Base-by-base conservation (phyloP, 2,888 invertebrate genomes). In the Falcaria lacertinaria region DNA sequence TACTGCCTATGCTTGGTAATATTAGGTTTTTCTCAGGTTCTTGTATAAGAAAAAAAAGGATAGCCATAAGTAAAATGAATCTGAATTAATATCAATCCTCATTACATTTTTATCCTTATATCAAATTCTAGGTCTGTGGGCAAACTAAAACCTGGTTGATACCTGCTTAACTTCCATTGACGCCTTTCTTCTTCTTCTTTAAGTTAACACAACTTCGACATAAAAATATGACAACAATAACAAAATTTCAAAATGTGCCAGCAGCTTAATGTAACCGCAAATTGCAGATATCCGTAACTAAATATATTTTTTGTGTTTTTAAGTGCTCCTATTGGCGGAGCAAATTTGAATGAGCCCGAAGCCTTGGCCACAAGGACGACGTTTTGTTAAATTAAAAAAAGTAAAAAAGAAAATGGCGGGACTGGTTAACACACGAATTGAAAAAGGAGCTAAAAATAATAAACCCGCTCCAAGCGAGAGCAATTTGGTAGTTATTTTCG, bases 331-430 rank as follows among this genome's bases (percentile, higher is more conserved):
- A 54, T 60, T 57, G 47, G 43, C 39, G 40, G 48, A 47, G 41
- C 47, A 59, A 60, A 64, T 69, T 70, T 65, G 52, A 52, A 44
- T 48, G 61, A 48, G 72, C 75, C 69, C 48, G 60, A 52, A 69
- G 72, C 64, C 74, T 83, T 83, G 82, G 70, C 41, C 41, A 36
- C 79, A 83, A 84, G 84, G 86, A 57, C 77, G 60, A 47, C 50
- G 59, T 59, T 73, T 68, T 54, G 11, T 54, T 64, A 63, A 68
- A 63, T 57, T 60, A 65, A 70, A n/a, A n/a, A n/a, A 63, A 64
- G 64, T 63, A 62, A 54, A 60, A 69, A 67, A 63, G 63, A 63
- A 74, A 44, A 76, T 74, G 73, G 72, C 69, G 53, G 39, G 34
- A 33, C 45, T 46, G 41, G 57, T 51, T 57, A 51, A 58, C 55